Conservation (phyloP, 2,797 vertebrate species). For the Tapirus indicus region DNA sequence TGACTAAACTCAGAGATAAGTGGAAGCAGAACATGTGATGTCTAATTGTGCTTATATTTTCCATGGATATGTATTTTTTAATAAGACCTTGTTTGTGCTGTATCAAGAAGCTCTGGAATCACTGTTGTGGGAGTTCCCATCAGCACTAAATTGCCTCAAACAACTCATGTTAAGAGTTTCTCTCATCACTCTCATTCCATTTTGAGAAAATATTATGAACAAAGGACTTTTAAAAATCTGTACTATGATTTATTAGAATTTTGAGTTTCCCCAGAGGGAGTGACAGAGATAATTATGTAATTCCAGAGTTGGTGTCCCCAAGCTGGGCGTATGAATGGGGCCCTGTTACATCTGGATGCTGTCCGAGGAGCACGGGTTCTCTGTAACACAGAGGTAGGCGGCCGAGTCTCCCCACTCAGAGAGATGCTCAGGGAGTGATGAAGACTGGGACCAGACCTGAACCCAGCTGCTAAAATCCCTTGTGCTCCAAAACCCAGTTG, state of each 20-base stretch:
- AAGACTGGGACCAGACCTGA: neutral
- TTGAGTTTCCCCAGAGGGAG: neutral
- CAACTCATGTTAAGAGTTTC: neutral
- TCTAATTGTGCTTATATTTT: neutral
- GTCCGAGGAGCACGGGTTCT: neutral
- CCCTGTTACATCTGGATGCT: neutral
- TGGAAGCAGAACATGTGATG: neutral
- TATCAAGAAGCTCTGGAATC: neutral
- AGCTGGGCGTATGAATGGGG: too few species aligned
- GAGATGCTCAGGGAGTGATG: neutral
- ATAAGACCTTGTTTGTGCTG: neutral
- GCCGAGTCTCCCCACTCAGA: neutral
- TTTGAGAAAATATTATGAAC: conserved; percentile 17
- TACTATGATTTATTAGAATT: neutral
- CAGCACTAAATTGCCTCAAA: neutral
- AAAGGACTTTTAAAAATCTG: neutral
- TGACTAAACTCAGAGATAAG: neutral
- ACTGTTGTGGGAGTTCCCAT: neutral
- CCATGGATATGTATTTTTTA: neutral
- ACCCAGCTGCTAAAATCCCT: neutral
- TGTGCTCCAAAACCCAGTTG: neutral
- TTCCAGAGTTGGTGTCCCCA: neutral
- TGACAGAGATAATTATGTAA: neutral
- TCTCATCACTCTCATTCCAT: neutral
- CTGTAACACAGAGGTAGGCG: neutral